These are phyloP conservation scores for Lapara coniferarum DNA, from an alignment of 2,888 invertebrate species.

Conservation along the genomic window DNA sequence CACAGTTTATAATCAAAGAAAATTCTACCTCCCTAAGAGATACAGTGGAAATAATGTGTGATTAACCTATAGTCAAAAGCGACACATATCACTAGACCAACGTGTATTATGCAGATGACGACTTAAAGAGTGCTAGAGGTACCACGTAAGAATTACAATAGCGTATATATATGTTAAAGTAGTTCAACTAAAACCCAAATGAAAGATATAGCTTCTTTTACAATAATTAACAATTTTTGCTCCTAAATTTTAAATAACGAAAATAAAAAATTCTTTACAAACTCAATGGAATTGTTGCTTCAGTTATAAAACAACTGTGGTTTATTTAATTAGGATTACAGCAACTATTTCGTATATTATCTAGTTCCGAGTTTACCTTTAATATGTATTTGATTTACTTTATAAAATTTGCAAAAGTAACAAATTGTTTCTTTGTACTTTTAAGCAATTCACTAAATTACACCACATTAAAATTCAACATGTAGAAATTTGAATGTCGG, in stretches of 20 bases:
- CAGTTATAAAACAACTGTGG: constrained; percentile 63
- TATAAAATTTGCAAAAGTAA: constrained; percentile 90
- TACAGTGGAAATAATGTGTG: constrained; percentile 66
- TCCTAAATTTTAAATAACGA: constrained; percentile 69
- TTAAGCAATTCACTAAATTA: constrained; percentile 87
- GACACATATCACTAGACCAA: constrained; percentile 60
- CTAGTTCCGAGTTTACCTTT: constrained; percentile 70
- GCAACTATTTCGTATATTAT: constrained; percentile 78
- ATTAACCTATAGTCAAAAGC: constrained; percentile 66
- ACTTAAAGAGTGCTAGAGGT: constrained; percentile 31
- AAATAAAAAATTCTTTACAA: constrained; percentile 61
- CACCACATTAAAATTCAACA: constrained; percentile 79
- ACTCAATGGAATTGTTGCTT: constrained; percentile 59
- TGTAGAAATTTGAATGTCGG: constrained; percentile 71
- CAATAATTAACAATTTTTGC: constrained; percentile 76
- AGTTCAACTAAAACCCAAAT: constrained; percentile 53
- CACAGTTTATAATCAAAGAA: constrained; percentile 63
- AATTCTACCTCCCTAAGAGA: constrained; percentile 64
- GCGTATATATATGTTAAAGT: constrained; percentile 19
- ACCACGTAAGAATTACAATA: constrained; percentile 36
- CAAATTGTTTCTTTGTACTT: constrained; percentile 88
- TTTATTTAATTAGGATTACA: constrained; percentile 71
- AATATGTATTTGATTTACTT: constrained; percentile 80
- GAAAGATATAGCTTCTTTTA: constrained; percentile 65
- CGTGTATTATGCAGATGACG: constrained; percentile 65